Conservation (phyloP, 2,113 vertebrate genomes). For the Xerus inauris region DNA sequence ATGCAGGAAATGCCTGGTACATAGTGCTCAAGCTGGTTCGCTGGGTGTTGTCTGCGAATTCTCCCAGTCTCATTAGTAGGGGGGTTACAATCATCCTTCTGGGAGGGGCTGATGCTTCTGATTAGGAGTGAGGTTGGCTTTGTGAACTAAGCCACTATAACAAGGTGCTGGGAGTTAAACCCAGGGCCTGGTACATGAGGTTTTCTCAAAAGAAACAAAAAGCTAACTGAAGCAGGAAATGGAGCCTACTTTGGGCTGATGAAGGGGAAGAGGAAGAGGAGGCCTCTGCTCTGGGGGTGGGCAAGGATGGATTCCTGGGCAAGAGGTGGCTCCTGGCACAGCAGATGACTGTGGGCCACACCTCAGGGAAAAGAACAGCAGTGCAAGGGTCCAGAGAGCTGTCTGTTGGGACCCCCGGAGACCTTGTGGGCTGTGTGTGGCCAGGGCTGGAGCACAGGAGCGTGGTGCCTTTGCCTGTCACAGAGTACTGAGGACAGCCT, state of each 20-base stretch:
- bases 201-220: neutral
- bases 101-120: neutral
- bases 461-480: neutral
- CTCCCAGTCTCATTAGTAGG: too few species aligned
- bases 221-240: neutral
- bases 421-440: neutral
- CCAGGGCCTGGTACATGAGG: too few species aligned
- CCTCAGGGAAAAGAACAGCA: neutral
- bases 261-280: neutral
- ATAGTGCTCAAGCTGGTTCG: neutral
- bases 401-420: neutral
- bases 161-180: too few species aligned
- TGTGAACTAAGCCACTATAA: neutral
- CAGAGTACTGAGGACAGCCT: too few species aligned
- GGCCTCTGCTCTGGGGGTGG: neutral
- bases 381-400: neutral
- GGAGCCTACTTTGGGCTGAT: neutral
- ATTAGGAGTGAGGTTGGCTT: too few species aligned
- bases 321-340: neutral
- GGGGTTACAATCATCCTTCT: neutral
- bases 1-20: too few species aligned
- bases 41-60: too few species aligned
- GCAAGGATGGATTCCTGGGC: neutral
- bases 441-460: neutral
- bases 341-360: neutral